These are phyloP conservation scores for Himantopus leucocephalus DNA, from an alignment of 2,113 vertebrate genomes.

Conservation along the genomic window DNA sequence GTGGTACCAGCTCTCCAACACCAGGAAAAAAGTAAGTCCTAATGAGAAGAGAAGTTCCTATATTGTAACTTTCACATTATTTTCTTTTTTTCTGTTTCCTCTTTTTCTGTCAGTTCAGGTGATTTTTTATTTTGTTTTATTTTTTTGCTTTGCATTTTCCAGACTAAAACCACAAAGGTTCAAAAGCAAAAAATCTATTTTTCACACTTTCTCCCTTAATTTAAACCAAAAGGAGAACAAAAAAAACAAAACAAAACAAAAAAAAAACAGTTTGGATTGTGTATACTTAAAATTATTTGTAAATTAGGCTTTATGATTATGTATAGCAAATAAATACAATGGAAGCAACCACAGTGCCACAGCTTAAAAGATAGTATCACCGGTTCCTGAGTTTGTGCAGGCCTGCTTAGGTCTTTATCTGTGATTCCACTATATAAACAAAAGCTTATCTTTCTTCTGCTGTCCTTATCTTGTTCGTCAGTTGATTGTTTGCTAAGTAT, in stretches of 20 bases:
- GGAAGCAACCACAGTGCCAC: not conserved
- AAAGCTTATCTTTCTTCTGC: slow-evolving; percentile 60
- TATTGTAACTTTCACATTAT: not conserved
- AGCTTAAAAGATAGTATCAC: slow-evolving; percentile 44
- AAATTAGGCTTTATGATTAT: not conserved
- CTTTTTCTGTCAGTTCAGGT: not conserved
- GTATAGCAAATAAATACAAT: not conserved
- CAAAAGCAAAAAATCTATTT: not conserved
- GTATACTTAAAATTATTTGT: not conserved
- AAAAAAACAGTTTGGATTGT: not conserved
- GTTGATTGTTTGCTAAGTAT: slow-evolving; percentile 57
- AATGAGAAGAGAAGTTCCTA: not conserved
- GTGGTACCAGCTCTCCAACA: not conserved
- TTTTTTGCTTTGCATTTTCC: not conserved
- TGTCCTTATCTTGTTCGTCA: slow-evolving; percentile 60
- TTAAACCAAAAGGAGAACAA: not conserved
- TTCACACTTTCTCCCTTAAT: not conserved
- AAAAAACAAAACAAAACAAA: not conserved
- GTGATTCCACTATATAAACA: slow-evolving; percentile 47
- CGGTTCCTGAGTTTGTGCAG: slow-evolving; percentile 67
- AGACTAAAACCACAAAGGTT: not conserved
- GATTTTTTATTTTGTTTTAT: not conserved
- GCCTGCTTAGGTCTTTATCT: slow-evolving; percentile 45
- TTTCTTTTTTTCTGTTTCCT: not conserved
- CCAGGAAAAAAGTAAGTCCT: not conserved